These are phyloP conservation scores for Tyto alba DNA, from an alignment of 2,113 vertebrate genomes.

Conservation along the genomic window DNA sequence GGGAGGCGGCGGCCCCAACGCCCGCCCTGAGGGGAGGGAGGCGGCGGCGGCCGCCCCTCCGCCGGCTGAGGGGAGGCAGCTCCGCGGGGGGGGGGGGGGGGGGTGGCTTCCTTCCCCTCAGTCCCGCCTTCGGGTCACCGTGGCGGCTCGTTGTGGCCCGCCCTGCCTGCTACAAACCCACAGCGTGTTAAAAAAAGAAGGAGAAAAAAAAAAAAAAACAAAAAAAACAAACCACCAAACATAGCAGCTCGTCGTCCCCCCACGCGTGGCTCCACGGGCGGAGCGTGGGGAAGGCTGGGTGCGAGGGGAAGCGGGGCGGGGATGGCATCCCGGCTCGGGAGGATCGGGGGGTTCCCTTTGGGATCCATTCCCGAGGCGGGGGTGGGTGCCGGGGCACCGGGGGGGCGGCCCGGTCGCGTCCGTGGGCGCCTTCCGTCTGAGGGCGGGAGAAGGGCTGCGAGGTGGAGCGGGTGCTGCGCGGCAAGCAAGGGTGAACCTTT, in stretches of 20 bases:
- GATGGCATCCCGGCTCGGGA: neutral
- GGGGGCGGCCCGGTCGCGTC: too few species aligned
- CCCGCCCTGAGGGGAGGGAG: neutral
- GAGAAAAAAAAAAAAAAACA: too few species aligned
- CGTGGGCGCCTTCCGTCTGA: too few species aligned
- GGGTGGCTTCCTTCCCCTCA: neutral
- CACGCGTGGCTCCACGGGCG: neutral
- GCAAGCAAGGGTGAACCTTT: neutral
- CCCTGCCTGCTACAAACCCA: fast-evolving
- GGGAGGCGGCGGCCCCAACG: neutral
- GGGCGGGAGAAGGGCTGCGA: neutral
- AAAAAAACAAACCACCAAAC: too few species aligned
- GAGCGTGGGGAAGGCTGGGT: neutral
- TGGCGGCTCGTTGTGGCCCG: fast-evolving
- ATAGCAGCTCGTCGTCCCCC: too few species aligned
- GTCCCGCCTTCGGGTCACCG: neutral
- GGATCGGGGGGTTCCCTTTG: too few species aligned
- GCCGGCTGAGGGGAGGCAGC: too few species aligned
- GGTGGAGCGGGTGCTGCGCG: neutral
- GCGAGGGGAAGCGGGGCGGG: too few species aligned
- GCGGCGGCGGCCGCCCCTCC: neutral
- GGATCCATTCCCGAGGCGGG: fast-evolving
- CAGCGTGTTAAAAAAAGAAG: fast-evolving
- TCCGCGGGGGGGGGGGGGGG: too few species aligned
- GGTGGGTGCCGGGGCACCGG: too few species aligned